Percentiles rank a stretch among this genome's conserved stretches.
These are phyloP conservation scores for Tinea semifulvella DNA, from an alignment of 2,888 invertebrate species.

Conservation along the genomic window DNA sequence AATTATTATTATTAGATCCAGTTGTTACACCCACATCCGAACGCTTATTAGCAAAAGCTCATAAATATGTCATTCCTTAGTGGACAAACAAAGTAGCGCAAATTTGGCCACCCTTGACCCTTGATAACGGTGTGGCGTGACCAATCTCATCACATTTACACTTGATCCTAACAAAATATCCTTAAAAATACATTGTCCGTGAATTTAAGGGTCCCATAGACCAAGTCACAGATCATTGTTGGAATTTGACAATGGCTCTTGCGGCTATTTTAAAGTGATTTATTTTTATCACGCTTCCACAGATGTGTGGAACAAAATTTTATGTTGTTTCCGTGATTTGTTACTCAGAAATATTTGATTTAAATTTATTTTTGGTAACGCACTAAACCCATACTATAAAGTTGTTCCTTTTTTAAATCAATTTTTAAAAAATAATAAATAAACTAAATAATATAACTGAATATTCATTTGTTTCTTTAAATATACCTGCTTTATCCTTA, in stretches of 20 bases:
- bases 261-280: constrained; percentile 15
- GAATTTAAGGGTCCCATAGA: constrained; percentile 45
- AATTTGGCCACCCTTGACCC: constrained; percentile 48
- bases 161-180: constrained; percentile 47
- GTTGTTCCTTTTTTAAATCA: too few relatives aligned
- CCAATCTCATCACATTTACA: constrained; percentile 55
- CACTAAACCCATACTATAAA: too few relatives aligned
- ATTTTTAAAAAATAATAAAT: too few relatives aligned
- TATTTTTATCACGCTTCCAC: constrained; percentile 1
- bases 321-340: constrained; percentile 1
- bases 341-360: too few relatives aligned
- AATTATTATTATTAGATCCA: too few relatives aligned
- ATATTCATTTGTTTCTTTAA: too few relatives aligned
- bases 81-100: constrained; percentile 36
- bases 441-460: too few relatives aligned
- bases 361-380: too few relatives aligned
- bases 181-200: constrained; percentile 61
- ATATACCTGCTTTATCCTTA: too few relatives aligned
- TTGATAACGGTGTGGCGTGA: constrained; percentile 39
- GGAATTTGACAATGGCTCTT: constrained; percentile 28
- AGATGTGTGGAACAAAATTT: constrained; percentile 10
- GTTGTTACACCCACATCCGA: constrained; percentile 35
- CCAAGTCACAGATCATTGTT: constrained; percentile 49
- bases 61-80: constrained; percentile 45
- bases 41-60: constrained; percentile 36